phyloP scores from a whole-genome alignment of 2,888 invertebrate species.

The Tanaodytes sp. region DNA sequence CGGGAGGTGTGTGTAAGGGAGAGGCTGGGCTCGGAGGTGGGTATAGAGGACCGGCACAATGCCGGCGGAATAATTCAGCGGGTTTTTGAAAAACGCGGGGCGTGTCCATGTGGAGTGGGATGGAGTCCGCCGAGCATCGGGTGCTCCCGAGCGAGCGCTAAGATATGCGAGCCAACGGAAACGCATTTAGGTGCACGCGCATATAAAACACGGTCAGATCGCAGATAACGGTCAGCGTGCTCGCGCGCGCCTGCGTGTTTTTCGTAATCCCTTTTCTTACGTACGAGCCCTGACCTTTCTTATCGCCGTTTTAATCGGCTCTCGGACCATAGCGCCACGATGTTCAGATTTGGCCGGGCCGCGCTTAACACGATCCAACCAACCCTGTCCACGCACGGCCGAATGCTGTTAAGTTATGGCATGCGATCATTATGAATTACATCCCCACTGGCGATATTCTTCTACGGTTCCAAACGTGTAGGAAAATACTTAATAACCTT shows the following conservation, averaged over 20 bases:
- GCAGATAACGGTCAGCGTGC: conserved; percentile 39
- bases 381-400: conserved; percentile 31
- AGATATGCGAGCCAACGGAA: conserved; percentile 37
- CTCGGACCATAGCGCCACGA: conserved; percentile 44
- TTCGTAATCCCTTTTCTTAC: conserved; percentile 39
- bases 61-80: conserved; percentile 40
- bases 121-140: conserved; percentile 25
- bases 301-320: conserved; percentile 42
- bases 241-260: conserved; percentile 40
- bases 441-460: no score
- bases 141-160: conserved; percentile 20
- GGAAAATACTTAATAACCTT: no score
- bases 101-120: conserved; percentile 15
- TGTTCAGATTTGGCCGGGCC: conserved; percentile 36
- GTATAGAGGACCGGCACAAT: no score
- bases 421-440: background rate
- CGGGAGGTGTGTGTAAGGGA: no score
- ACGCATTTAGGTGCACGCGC: conserved; percentile 45
- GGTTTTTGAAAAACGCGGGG: conserved; percentile 34
- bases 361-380: conserved; percentile 22
- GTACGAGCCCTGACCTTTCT: conserved; percentile 39
- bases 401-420: conserved; percentile 21
- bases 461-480: no score
- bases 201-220: conserved; percentile 47
- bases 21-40: no score